Conservation (phyloP, 2,113 vertebrate genomes). For the Mastomys natalensis region DNA sequence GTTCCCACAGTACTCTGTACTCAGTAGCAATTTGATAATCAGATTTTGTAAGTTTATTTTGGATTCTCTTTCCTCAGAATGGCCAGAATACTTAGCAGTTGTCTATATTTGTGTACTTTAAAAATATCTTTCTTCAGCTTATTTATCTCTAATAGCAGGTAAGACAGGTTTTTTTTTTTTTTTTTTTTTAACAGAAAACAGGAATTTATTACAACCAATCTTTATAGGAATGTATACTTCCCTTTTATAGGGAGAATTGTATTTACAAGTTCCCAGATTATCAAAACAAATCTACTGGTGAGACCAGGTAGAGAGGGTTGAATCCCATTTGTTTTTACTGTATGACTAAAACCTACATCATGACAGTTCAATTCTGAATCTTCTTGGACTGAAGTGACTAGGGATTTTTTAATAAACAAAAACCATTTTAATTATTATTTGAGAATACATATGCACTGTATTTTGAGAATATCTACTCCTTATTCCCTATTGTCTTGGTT, state of each 20-base stretch:
- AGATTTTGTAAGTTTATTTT: neutral
- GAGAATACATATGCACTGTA: neutral
- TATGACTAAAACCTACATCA: neutral
- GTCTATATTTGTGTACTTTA: neutral
- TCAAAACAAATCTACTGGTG: neutral
- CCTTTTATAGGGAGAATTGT: neutral
- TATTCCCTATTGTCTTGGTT: neutral
- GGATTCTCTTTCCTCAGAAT: neutral
- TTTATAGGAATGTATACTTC: neutral
- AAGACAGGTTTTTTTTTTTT: neutral
- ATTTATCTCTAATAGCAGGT: neutral
- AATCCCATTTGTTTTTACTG: neutral
- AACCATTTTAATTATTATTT: neutral
- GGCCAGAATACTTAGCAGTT: neutral
- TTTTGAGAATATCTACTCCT: neutral
- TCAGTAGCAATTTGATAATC: neutral
- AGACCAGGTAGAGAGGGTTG: neutral
- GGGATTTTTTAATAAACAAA: too few relatives aligned
- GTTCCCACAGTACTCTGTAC: neutral
- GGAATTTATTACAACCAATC: neutral
- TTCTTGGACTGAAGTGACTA: neutral
- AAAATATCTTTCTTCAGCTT: neutral
- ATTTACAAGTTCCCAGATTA: neutral
- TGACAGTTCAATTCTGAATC: neutral
- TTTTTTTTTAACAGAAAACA: neutral